These are phyloP conservation scores for Mycteria americana DNA, from an alignment of 2,797 vertebrate genomes.

Conservation along the genomic window DNA sequence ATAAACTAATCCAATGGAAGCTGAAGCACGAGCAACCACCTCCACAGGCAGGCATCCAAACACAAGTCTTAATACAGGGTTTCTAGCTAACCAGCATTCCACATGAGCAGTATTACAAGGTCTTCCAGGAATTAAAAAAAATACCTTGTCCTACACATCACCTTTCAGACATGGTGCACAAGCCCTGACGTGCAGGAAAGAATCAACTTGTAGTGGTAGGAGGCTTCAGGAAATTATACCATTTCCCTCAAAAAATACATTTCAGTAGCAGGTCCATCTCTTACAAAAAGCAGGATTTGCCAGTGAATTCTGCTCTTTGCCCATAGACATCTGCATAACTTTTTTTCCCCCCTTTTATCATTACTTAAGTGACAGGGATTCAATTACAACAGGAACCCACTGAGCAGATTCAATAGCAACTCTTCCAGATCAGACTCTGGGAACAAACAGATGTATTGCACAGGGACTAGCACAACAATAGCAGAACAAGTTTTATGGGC, in stretches of 20 bases:
- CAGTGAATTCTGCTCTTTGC: background rate
- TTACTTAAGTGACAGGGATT: background rate
- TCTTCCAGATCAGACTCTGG: background rate
- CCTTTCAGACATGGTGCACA: background rate
- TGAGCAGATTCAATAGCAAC: background rate
- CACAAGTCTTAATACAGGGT: background rate
- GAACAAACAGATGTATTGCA: background rate
- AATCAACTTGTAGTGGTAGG: rapidly evolving
- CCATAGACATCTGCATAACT: background rate
- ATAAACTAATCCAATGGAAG: conserved; percentile 7
- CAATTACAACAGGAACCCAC: background rate
- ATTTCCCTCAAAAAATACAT: background rate
- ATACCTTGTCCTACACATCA: background rate
- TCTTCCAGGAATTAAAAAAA: background rate
- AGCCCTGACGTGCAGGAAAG: background rate
- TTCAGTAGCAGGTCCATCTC: background rate
- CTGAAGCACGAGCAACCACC: background rate
- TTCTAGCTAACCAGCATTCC: background rate
- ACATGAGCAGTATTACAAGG: background rate
- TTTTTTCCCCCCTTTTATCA: background rate
- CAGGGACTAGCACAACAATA: background rate
- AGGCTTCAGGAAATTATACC: background rate
- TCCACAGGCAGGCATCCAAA: background rate
- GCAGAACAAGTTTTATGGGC: background rate
- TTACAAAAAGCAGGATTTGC: background rate